Conservation (phyloP, 1,140 invertebrate genomes). For the Magallana angulata region DNA sequence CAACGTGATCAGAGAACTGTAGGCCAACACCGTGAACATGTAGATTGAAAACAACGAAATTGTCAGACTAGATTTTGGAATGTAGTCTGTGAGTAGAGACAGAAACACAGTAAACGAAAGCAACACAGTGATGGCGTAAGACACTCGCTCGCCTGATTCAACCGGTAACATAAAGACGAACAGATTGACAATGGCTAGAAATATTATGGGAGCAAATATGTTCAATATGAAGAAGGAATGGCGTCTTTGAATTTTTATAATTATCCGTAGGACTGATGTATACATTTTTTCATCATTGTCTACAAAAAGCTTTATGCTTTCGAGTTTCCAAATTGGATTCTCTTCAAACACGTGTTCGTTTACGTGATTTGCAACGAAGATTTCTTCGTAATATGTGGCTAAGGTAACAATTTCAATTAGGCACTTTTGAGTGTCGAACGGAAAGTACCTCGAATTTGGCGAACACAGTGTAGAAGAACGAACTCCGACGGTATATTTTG, state of each 20-base stretch:
- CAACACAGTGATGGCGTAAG: background rate
- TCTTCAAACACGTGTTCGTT: background rate
- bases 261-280: background rate
- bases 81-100: background rate
- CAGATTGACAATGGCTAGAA: conserved; percentile 20
- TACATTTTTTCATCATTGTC: background rate
- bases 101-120: conserved; percentile 32
- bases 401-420: background rate
- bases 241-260: background rate
- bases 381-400: background rate
- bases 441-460: background rate
- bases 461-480: background rate
- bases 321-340: conserved; percentile 9
- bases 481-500: background rate
- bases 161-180: conserved; percentile 9
- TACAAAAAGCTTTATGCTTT: background rate
- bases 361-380: background rate
- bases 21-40: background rate
- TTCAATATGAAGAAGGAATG: background rate
- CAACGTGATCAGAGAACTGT: conserved; percentile 9
- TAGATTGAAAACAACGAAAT: conserved; percentile 18
- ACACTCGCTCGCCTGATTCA: conserved; percentile 32
- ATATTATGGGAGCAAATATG: background rate
- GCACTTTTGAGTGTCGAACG: background rate
- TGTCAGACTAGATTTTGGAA: background rate